phyloP scores from a whole-genome alignment of 2,113 vertebrate species.

The Hirundichthys speculiger region DNA sequence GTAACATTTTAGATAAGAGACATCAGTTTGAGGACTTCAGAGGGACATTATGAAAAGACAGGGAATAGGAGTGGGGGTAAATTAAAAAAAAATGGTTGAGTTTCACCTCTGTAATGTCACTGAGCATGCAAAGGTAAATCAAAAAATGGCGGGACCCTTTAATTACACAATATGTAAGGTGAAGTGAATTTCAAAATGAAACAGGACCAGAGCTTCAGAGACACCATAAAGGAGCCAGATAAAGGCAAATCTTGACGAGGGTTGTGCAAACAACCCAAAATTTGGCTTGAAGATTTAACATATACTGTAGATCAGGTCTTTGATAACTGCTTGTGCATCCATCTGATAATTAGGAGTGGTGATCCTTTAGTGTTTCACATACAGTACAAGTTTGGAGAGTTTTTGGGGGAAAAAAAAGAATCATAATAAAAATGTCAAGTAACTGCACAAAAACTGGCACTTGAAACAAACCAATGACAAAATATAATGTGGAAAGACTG shows the following conservation, averaged over 20 bases:
- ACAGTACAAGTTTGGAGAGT: too few species aligned
- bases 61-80: neutral
- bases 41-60: too few species aligned
- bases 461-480: too few species aligned
- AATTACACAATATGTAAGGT: too few species aligned
- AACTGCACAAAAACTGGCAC: too few species aligned
- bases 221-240: neutral
- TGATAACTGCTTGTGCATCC: slow-evolving; percentile 6
- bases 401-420: too few species aligned
- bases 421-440: too few species aligned
- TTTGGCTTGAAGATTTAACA: neutral
- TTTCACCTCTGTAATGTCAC: slow-evolving; percentile 67
- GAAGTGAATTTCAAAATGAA: too few species aligned
- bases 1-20: slow-evolving; percentile 19
- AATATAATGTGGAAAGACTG: too few species aligned
- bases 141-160: neutral
- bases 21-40: neutral
- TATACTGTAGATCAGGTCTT: neutral
- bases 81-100: slow-evolving; percentile 65
- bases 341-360: neutral
- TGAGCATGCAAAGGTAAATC: slow-evolving; percentile 35
- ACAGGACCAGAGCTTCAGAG: neutral
- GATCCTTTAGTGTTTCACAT: slow-evolving; percentile 6
- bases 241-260: neutral
- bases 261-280: neutral